Base-by-base conservation (phyloP, 2,888 invertebrate species). In the Hypena proboscidalis region DNA sequence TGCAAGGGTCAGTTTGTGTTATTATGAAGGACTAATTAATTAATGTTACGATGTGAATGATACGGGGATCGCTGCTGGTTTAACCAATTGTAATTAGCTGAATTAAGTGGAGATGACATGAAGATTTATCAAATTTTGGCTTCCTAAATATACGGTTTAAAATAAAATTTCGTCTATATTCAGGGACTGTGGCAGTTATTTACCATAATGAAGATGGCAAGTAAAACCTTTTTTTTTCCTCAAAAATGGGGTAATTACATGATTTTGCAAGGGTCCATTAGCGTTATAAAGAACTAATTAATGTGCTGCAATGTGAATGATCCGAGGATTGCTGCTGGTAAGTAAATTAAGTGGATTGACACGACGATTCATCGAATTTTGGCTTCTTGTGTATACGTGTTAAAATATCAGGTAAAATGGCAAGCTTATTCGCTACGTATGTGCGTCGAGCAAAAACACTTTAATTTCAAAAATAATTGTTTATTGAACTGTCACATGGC, bases 241-340 rank as follows among this genome's bases (percentile, higher is more conserved):
- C 64, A 58, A 62, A 58, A 70, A 59, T 64, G 57, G 61, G 61
- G 70, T 76, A 68, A 60, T 73, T 76, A 76, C 73, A 71, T 70
- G 62, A 60, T 50, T 31, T 70, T 56, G n/a, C n/a, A n/a, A n/a
- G 46, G 66, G 65, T 65, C 57, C 44, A 49, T 64, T 56, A 65
- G 59, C 65, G 64, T 67, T 67, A n/a, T n/a, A 64, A 70, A 70
- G 67, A 55, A 51, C 48, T 70, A 77, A 78, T 80, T n/a, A n/a
- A n/a, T 73, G 67, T 62, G 60, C 69, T 65, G 62, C 54, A 47
- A 68, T 62, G 54, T 58, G 48, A 67, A 72, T n/a, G n/a, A n/a
- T n/a, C n/a, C n/a, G n/a, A n/a, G n/a, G n/a, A n/a, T n/a, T n/a
- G n/a, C n/a, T n/a, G n/a, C n/a, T n/a, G n/a, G n/a, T n/a, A n/a